Percentiles rank a stretch among this genome's conserved stretches.
phyloP scores from a whole-genome alignment of 2,888 invertebrate species.

The Pollenia griseotomentosa region DNA sequence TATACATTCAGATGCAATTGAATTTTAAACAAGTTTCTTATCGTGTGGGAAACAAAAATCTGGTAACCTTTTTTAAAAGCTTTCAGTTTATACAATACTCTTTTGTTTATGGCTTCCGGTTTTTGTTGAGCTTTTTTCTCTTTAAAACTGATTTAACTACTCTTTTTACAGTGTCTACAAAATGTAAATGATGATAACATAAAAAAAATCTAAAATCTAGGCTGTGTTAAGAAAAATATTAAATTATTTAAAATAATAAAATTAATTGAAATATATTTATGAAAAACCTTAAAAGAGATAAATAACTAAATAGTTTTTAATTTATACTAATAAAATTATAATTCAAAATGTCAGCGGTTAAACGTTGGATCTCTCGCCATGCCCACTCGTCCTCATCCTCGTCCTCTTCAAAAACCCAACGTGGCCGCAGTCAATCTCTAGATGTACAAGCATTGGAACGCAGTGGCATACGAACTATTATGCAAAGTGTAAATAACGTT shows the following conservation, averaged over 20 bases:
- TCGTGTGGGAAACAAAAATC: no score
- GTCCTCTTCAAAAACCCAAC: conserved; percentile 77
- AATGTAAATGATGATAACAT: conserved; percentile 52
- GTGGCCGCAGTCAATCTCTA: conserved; percentile 83
- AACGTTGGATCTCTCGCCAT: conserved; percentile 83
- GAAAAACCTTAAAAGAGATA: not conserved
- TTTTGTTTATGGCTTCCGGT: not conserved
- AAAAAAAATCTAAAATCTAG: conserved; percentile 8
- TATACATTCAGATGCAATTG: no score
- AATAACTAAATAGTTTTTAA: not conserved
- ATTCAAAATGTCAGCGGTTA: conserved; percentile 82
- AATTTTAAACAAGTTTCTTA: no score
- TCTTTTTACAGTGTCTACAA: conserved; percentile 49
- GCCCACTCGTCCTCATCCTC: conserved; percentile 74
- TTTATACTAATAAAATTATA: not conserved
- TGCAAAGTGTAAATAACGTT: conserved; percentile 80
- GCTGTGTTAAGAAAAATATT: conserved; percentile 50
- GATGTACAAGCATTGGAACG: conserved; percentile 83
- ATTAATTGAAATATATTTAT: conserved; percentile 16
- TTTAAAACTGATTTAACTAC: not conserved
- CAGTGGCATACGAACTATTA: conserved; percentile 81
- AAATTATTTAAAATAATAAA: conserved; percentile 19
- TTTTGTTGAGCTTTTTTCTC: not conserved
- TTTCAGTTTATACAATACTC: conserved; percentile 1
- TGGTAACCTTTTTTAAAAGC: conserved; percentile 1